A percentile compares a stretch with the other conserved stretches of the same genome.
Conservation (phyloP, 2,113 vertebrate genomes). For the Phaethornis superciliosus region DNA sequence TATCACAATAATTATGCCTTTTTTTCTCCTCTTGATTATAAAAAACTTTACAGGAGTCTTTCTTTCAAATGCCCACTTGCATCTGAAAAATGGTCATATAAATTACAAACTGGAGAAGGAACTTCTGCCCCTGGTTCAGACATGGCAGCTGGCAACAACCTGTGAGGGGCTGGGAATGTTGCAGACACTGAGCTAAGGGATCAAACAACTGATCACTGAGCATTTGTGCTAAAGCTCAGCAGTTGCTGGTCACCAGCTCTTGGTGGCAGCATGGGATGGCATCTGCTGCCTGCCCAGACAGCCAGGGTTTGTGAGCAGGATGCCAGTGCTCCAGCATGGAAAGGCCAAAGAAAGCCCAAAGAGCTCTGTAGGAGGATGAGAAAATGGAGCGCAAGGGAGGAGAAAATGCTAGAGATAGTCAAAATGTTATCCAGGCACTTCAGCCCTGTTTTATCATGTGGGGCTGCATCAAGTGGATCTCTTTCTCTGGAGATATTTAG, state of each 20-base stretch:
- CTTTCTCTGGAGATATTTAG: slow-evolving; percentile 21
- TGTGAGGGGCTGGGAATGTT: not conserved
- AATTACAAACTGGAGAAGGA: not conserved
- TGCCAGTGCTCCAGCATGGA: not conserved
- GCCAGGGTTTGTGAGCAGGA: fast-evolving
- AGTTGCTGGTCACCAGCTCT: not conserved
- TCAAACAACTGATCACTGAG: fast-evolving
- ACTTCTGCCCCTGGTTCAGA: not conserved
- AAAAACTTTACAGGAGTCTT: not conserved
- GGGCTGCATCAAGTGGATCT: slow-evolving; percentile 9
- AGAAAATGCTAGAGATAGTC: not conserved
- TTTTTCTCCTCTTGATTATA: not conserved
- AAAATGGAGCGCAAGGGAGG: not conserved
- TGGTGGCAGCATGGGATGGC: not conserved
- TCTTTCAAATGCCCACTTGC: not conserved
- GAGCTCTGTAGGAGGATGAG: not conserved
- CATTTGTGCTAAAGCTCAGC: not conserved
- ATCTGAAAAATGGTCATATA: not conserved
- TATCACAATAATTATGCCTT: not conserved
- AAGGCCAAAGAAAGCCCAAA: not conserved
- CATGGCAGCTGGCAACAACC: not conserved
- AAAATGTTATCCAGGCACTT: not conserved
- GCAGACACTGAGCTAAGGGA: not conserved
- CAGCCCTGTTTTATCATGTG: slow-evolving; percentile 12
- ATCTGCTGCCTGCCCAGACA: not conserved